Evolutionary conservation across 2,113 vertebrate genomes (phyloP), one percentile per base, ranked within the genome.

Genomic region (Orthonyx spaldingii): DNA sequence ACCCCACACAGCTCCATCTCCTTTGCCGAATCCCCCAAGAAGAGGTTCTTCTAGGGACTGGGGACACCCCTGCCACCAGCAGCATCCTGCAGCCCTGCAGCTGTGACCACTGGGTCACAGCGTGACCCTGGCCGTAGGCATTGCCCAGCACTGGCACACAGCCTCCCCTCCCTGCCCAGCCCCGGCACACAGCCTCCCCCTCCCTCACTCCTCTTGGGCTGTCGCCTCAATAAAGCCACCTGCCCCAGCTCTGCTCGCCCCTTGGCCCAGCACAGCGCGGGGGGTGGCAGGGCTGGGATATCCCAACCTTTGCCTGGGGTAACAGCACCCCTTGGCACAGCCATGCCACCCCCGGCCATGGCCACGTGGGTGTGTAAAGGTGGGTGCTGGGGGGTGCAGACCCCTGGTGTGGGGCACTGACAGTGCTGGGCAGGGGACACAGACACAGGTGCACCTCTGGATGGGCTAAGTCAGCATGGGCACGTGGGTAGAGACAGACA

Each of bases 291-390:
- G 14, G 20, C 69, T 76, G 49, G n/a, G 75, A 47, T 24, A 33
- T 49, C 49, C 49, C 5, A 6, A 37, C 24, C 19, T 56, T 42
- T 1, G 5, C 47, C 17, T 57, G 74, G 26, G 56, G 11, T 33
- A 46, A 35, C 16, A 8, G 37, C 26, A 3, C 7, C 47, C 63
- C 35, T 72, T 7, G 6, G 63, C 9, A 12, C 57, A 91, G 61
- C 70, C 0, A 0, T 10, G 4, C 8, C 5, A 3, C 15, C 17
- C 49, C 28, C 0, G 0, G 70, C 14, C 23, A 2, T 1, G 15
- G 42, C 44, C 5, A 21, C 1, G 0, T 16, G 52, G 28, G 13
- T 28, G 4, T 3, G 15, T 14, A 21, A 27, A 28, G n/a, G 69
- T 13, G 41, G 47, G 77, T 39, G 63, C 68, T 53, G 4, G 2